phyloP scores from a whole-genome alignment of 2,797 vertebrate genomes.

The Girardinus metallicus region DNA sequence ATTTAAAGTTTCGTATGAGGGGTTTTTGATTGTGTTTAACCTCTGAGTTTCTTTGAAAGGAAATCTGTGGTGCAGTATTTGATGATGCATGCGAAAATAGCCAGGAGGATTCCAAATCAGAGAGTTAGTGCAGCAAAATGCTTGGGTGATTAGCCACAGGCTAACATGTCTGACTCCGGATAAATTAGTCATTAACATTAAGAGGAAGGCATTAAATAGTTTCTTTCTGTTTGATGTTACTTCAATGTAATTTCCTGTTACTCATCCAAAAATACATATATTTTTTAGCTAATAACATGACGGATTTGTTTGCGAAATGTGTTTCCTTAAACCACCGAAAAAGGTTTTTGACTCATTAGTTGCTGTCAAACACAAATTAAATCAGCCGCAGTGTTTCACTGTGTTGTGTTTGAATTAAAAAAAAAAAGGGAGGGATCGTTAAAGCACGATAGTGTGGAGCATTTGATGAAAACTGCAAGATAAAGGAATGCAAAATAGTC shows the following conservation, averaged over 20 bases:
- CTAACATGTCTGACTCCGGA: constrained; percentile 38
- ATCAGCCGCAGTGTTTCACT: constrained; percentile 2
- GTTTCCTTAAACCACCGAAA: constrained; percentile 5
- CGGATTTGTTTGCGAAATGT: neutral
- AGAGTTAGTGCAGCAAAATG: constrained; percentile 48
- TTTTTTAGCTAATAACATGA: constrained; percentile 2
- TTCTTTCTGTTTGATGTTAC: constrained; percentile 11
- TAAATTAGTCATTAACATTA: constrained; percentile 56
- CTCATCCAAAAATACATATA: constrained; percentile 7
- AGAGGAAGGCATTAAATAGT: constrained; percentile 43
- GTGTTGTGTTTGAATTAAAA: neutral
- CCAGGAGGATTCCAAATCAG: constrained; percentile 46
- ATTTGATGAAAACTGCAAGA: constrained; percentile 2
- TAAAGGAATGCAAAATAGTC: neutral
- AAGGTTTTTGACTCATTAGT: constrained; percentile 12
- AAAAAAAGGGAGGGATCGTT: neutral
- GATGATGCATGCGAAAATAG: constrained; percentile 1
- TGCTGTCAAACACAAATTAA: constrained; percentile 4
- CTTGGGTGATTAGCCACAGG: constrained; percentile 50
- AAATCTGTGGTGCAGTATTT: constrained; percentile 9
- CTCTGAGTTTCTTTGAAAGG: neutral
- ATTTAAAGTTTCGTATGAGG: neutral
- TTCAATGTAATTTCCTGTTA: neutral
- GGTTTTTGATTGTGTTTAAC: neutral
- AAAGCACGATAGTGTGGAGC: constrained; percentile 7